Percentiles rank a stretch among this genome's conserved stretches.
These are phyloP conservation scores for Thysanoteuthis rhombus DNA, from an alignment of 2,888 invertebrate genomes.

Conservation along the genomic window DNA sequence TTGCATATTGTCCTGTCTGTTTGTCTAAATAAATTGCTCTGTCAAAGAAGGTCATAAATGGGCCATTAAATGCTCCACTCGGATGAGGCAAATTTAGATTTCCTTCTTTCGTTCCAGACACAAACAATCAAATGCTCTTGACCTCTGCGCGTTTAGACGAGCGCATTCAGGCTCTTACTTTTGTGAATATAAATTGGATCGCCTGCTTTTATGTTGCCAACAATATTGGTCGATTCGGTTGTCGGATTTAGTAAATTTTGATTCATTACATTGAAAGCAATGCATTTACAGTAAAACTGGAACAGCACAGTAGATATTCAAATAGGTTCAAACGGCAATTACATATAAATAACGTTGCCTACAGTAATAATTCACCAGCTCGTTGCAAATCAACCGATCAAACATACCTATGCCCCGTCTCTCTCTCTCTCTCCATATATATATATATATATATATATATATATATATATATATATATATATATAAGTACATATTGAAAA, in stretches of 20 bases:
- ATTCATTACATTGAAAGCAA: not conserved
- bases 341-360: not conserved
- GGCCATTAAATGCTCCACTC: not conserved
- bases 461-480: too few relatives aligned
- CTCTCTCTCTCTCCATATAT: too few relatives aligned
- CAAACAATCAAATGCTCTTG: not conserved
- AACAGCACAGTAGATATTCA: not conserved
- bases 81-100: not conserved
- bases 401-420: too few relatives aligned
- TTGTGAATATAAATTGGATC: slow-evolving; percentile 12
- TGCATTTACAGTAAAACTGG: not conserved
- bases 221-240: not conserved
- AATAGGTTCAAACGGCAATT: not conserved
- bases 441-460: too few relatives aligned
- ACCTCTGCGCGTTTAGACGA: not conserved
- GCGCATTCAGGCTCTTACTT: not conserved
- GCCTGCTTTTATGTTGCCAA: not conserved
- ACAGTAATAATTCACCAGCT: not conserved
- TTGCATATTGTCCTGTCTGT: not conserved
- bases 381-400: not conserved
- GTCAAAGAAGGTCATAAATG: not conserved
- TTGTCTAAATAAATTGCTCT: not conserved
- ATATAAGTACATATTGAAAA: too few relatives aligned
- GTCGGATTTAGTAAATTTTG: not conserved
- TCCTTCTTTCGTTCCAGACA: not conserved